These are phyloP conservation scores for Adelognathus sp. DNA, from an alignment of 2,888 invertebrate genomes.

Conservation along the genomic window DNA sequence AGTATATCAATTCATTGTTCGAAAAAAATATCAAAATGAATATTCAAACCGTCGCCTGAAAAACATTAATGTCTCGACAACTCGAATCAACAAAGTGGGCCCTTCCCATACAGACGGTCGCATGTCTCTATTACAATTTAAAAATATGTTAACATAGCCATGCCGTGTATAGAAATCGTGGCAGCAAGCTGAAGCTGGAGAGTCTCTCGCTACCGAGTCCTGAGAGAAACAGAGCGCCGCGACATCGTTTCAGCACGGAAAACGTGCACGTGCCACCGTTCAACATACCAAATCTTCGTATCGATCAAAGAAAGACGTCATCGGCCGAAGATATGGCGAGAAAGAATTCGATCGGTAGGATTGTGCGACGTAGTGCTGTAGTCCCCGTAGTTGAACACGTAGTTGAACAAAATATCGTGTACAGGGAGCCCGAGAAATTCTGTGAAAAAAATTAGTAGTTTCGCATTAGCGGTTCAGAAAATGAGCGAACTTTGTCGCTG, in stretches of 20 bases:
- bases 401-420: constrained; percentile 37
- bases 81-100: too few species aligned
- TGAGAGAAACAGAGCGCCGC: constrained; percentile 88
- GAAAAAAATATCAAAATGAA: too few species aligned
- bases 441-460: constrained; percentile 3
- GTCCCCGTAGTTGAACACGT: constrained; percentile 52
- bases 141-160: constrained; percentile 11
- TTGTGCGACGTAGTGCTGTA: constrained; percentile 46
- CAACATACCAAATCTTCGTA: constrained; percentile 93
- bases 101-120: too few species aligned
- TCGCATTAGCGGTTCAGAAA: too few species aligned
- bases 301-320: constrained; percentile 93
- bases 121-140: not conserved
- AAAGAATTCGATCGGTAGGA: constrained; percentile 89
- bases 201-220: constrained; percentile 89
- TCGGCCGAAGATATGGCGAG: constrained; percentile 96
- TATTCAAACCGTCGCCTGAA: too few species aligned
- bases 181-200: constrained; percentile 94
- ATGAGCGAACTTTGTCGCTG: too few species aligned
- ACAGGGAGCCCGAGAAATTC: not conserved
- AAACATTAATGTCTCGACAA: too few species aligned
- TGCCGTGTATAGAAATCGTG: constrained; percentile 85
- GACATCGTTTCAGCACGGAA: constrained; percentile 93
- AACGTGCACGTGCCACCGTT: constrained; percentile 93
- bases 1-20: too few species aligned